phyloP scores from a whole-genome alignment of 2,797 vertebrate species.

The Limosa lapponica region DNA sequence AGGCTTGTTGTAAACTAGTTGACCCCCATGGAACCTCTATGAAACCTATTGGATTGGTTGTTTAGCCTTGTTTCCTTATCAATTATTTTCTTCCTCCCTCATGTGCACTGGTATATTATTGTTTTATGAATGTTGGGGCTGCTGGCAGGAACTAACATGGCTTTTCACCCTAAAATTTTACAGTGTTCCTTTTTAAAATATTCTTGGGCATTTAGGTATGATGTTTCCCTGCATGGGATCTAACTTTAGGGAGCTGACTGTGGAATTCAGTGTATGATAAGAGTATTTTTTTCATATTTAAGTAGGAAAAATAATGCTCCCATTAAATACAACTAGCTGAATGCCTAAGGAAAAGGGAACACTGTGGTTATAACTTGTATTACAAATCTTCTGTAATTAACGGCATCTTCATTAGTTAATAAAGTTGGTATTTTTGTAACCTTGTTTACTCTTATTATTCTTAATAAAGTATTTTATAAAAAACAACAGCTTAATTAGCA shows the following conservation, averaged over 20 bases:
- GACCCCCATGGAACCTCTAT: neutral
- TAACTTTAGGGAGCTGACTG: conserved; percentile 61
- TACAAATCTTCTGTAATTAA: conserved; percentile 79
- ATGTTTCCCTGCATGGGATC: conserved; percentile 17
- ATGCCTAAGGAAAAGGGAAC: conserved; percentile 67
- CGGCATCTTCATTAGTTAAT: conserved; percentile 66
- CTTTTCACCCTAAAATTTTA: conserved; percentile 42
- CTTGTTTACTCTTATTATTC: conserved; percentile 77
- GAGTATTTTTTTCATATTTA: conserved; percentile 65
- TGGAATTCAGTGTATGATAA: conserved; percentile 58
- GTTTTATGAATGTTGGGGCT: conserved; percentile 42
- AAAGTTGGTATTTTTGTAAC: conserved; percentile 85
- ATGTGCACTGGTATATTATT: conserved; percentile 38
- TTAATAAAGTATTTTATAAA: conserved; percentile 84
- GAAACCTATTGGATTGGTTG: neutral
- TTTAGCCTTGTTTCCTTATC: neutral
- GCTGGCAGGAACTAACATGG: conserved; percentile 47
- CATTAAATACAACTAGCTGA: conserved; percentile 26
- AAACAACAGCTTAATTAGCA: conserved; percentile 19
- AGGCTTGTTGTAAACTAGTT: neutral
- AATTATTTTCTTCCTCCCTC: conserved; percentile 11
- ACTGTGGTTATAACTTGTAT: conserved; percentile 77
- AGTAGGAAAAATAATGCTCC: conserved; percentile 64
- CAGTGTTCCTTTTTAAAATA: conserved; percentile 61
- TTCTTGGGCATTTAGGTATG: conserved; percentile 51